A percentile compares a stretch with the other conserved stretches of the same genome.
phyloP scores from a whole-genome alignment of 2,888 invertebrate species.

The Tipula lateralis region DNA sequence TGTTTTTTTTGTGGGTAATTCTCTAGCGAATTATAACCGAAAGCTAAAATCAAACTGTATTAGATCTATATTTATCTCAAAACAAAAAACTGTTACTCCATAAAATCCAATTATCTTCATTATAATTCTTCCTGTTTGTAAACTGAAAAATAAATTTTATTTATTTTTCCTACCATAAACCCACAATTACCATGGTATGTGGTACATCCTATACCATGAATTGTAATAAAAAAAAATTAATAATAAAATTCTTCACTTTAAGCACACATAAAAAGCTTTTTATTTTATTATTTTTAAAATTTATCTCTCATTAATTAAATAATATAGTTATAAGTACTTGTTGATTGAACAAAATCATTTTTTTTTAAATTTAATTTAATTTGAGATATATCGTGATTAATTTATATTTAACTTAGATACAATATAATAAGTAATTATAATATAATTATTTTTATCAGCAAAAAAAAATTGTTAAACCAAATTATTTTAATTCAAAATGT shows the following conservation, averaged over 20 bases:
- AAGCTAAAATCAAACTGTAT: background rate
- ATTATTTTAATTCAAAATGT: too few relatives aligned
- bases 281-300: background rate
- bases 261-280: background rate
- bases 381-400: too few relatives aligned
- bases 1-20: background rate
- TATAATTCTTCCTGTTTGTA: background rate
- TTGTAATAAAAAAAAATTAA: background rate
- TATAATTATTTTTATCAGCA: too few relatives aligned
- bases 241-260: background rate
- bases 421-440: too few relatives aligned
- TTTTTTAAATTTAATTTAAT: too few relatives aligned
- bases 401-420: too few relatives aligned
- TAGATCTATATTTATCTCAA: background rate
- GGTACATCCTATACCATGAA: background rate
- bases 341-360: background rate
- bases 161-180: background rate
- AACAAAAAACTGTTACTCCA: background rate
- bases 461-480: too few relatives aligned
- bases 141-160: too few relatives aligned
- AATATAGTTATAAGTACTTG: background rate
- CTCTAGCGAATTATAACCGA: background rate
- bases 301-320: background rate
- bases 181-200: background rate
- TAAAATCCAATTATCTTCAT: background rate